These are phyloP conservation scores for Anseranas semipalmata DNA, from an alignment of 2,113 vertebrate species.

Conservation along the genomic window DNA sequence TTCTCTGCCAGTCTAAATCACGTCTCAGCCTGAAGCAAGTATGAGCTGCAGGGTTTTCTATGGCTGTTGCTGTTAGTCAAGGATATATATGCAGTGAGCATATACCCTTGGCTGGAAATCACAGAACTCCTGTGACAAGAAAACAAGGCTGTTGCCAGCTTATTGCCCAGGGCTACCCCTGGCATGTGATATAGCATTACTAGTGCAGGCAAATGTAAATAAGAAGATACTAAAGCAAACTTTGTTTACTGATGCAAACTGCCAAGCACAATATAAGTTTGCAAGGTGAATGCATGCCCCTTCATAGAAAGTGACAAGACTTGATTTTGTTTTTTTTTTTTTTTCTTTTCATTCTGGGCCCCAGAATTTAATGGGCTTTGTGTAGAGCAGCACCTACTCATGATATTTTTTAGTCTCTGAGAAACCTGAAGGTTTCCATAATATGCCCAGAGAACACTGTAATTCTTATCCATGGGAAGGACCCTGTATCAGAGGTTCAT, in stretches of 20 bases:
- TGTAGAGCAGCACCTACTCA: fast-evolving
- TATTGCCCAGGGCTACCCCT: neutral
- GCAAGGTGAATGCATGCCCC: neutral
- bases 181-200: neutral
- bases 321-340: neutral
- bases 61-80: neutral
- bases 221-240: neutral
- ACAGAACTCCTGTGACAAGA: neutral
- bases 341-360: neutral
- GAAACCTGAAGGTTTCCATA: no score
- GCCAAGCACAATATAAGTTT: neutral
- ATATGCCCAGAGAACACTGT: neutral
- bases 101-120: neutral
- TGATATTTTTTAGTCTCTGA: neutral
- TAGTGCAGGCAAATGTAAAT: neutral
- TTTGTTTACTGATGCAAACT: neutral
- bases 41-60: neutral
- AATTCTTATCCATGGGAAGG: neutral
- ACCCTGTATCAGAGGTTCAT: no score
- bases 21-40: neutral
- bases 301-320: neutral
- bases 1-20: neutral
- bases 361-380: neutral
- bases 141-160: neutral
- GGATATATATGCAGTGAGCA: neutral